phyloP scores from a whole-genome alignment of 35 echinoderm and acorn worm species.

The Apostichopus japonicus region DNA sequence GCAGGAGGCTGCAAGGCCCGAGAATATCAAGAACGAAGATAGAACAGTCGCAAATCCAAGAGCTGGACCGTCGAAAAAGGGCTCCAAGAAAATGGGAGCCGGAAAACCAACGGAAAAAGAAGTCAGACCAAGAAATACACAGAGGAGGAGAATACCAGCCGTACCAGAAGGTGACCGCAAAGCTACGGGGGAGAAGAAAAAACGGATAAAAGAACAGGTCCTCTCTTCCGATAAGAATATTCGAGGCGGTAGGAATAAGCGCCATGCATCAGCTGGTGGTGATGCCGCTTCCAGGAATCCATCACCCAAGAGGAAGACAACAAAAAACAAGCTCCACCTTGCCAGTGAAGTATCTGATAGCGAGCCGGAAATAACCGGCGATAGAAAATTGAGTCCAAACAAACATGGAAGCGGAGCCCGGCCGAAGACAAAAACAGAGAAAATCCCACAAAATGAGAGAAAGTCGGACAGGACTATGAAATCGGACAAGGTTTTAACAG shows the following conservation, averaged over 20 bases:
- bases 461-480: neutral
- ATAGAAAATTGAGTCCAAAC: neutral
- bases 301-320: neutral
- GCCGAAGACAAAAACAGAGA: neutral
- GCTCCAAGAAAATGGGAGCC: neutral
- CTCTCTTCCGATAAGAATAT: neutral
- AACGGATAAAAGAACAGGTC: slow-evolving; percentile 32
- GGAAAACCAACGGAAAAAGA: neutral
- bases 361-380: neutral
- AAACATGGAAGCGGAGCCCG: neutral
- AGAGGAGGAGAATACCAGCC: neutral
- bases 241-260: neutral
- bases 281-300: neutral
- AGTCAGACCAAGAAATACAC: neutral
- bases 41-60: neutral
- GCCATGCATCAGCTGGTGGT: neutral
- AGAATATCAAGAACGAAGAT: neutral
- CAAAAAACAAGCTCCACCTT: neutral
- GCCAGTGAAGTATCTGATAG: neutral
- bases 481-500: neutral
- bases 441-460: neutral
- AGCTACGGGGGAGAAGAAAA: slow-evolving; percentile 8
- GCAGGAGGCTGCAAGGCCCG: neutral
- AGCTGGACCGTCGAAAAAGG: neutral
- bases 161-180: neutral